Base-by-base conservation (phyloP, 2,888 invertebrate species). In the Dryococelus australis region DNA sequence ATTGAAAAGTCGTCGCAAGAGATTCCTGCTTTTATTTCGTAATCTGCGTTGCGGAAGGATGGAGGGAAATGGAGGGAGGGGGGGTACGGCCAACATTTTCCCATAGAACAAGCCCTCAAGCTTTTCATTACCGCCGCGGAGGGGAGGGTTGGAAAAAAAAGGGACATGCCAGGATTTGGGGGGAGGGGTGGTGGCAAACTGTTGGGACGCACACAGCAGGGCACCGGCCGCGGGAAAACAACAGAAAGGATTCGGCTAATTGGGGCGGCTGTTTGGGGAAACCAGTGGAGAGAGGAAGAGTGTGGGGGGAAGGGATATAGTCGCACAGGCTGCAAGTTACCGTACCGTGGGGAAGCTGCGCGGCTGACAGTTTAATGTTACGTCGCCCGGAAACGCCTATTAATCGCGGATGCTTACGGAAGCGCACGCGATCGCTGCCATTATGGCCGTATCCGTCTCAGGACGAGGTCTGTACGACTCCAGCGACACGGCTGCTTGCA, bases 241-340 rank as follows among this genome's bases (percentile, higher is more conserved):
- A 65, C 65, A 65, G 65, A 65, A 65, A 65, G 65, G 65, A 65
- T 65, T 65, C 65, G 65, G 65, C 65, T 65, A 65, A 65, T 65
- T 65, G 65, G 65, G 24, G 65, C 65, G 65, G 65, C 65, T 20
- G 65, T n/a, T 65, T 65, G 65, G 65, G 65, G 24, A 65, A 20
- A 65, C 65, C 10, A 65, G 47, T 47, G 47, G 47, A 12, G 47
- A 47, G 47, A 47, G 6, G 47, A 12, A 47, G 47, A 12, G 6
- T 47, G 47, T 6, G 47, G 47, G 47, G 12, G 47, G n/a, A n/a
- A n/a, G n/a, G n/a, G n/a, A n/a, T n/a, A n/a, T n/a, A n/a, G n/a
- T n/a, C n/a, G n/a, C n/a, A n/a, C n/a, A n/a, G 51, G 13, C 51
- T 8, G 13, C 51, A 13, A 51, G 51, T 51, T 51, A 51, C 13